Conservation (phyloP, 2,888 invertebrate genomes). For the Drosophila meridiana region DNA sequence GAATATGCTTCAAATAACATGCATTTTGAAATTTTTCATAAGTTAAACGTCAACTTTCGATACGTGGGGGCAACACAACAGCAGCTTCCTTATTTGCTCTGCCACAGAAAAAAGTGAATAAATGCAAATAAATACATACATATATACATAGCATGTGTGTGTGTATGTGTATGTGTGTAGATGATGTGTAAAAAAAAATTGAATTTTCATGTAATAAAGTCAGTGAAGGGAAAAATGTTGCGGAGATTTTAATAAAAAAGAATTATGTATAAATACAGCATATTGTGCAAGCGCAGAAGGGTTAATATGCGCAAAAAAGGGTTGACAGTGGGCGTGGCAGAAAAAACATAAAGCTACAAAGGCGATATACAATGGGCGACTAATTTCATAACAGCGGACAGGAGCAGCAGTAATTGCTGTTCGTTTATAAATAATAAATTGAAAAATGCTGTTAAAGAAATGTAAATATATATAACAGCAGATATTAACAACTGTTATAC, state of each 20-base stretch:
- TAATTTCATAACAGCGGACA: constrained; percentile 6
- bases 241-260: constrained; percentile 26
- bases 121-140: not conserved
- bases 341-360: not conserved
- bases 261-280: not conserved
- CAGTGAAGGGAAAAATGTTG: constrained; percentile 46
- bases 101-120: not conserved
- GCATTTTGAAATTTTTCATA: constrained; percentile 54
- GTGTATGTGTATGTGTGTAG: constrained; percentile 12
- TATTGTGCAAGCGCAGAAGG: not conserved
- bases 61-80: constrained; percentile 13
- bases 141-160: no score
- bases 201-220: constrained; percentile 34
- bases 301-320: constrained; percentile 7
- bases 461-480: not conserved
- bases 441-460: not conserved
- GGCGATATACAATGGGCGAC: constrained; percentile 4
- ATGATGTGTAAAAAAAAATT: constrained; percentile 25
- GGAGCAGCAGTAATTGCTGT: not conserved
- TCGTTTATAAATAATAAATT: not conserved
- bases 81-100: not conserved
- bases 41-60: constrained; percentile 54
- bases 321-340: not conserved
- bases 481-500: not conserved
- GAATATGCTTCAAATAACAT: constrained; percentile 49